These are phyloP conservation scores for Adelges cooleyi DNA, from an alignment of 1,140 invertebrate species.

Conservation along the genomic window DNA sequence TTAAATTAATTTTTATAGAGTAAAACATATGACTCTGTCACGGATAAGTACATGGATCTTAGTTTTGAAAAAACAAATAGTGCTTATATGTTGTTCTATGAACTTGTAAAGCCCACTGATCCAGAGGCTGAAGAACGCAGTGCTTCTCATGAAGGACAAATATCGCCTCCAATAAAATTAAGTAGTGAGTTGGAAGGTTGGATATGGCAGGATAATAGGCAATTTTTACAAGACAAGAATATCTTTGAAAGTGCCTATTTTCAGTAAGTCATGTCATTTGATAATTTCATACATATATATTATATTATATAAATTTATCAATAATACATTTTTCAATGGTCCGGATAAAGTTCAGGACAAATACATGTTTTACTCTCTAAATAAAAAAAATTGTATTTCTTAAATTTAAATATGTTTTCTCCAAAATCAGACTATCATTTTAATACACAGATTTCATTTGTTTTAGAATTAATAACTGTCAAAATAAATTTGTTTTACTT, in stretches of 20 bases:
- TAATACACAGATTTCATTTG: too few species aligned
- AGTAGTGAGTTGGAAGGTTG: constrained; percentile 73
- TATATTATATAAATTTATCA: background rate
- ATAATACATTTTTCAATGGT: background rate
- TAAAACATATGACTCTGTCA: constrained; percentile 90
- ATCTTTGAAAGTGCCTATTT: constrained; percentile 93
- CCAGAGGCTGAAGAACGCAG: constrained; percentile 20
- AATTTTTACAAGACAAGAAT: constrained; percentile 87
- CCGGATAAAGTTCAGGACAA: too few species aligned
- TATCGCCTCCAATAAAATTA: constrained; percentile 44
- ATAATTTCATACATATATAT: background rate
- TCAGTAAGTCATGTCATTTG: constrained; percentile 68
- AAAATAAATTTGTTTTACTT: too few species aligned
- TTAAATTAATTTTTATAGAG: constrained; percentile 46
- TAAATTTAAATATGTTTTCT: too few species aligned
- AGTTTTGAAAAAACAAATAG: constrained; percentile 96
- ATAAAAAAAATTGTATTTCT: too few species aligned
- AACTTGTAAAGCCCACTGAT: constrained; percentile 42
- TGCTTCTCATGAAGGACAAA: constrained; percentile 32
- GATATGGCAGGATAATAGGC: constrained; percentile 94
- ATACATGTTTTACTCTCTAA: too few species aligned
- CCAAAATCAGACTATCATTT: too few species aligned
- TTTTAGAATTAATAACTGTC: too few species aligned
- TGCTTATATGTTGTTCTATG: constrained; percentile 95
- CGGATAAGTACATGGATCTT: constrained; percentile 94